Base-by-base conservation (phyloP, 2,888 invertebrate species). In the Stictocephala bisonia region DNA sequence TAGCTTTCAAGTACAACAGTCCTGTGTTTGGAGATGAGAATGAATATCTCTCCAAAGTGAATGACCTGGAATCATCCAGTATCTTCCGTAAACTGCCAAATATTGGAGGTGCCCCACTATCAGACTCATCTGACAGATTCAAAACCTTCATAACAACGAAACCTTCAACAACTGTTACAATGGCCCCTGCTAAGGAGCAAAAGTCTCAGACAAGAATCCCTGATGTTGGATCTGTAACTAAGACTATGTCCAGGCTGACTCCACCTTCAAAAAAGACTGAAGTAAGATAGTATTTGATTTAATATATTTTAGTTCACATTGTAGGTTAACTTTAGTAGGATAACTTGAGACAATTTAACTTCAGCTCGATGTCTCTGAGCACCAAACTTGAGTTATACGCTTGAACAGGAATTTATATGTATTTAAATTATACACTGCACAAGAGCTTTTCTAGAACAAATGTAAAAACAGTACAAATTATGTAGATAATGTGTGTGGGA, bases 91-190 rank as follows among this genome's bases (percentile, higher is more conserved):
- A 84, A 79, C 78, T 85, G 73, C 81, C 85, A 15, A 86, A 84
- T 77, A 82, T 85, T 2, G 84, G 85, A 6, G 85, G 85, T 35
- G 83, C 84, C 77, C 77, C 84, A 20, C 85, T 77, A 29, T 75
- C 77, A 1, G 77, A 77, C 31, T 71, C 41, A 13, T 44, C 41
- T 20, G 58, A 71, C 20, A 24, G 58, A 22, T 71, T 58, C 9
- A 67, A 67, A 24, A 72, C 51, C 6, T 66, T 67, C 22, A 35
- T 50, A 67, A 50, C 27, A 7, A 67, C 31, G 11, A 67, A 51
- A 69, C 51, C 48, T 20, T 56, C 69, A 0, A 29, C 15, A 20
- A 35, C 60, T 24, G 40, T 53, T 44, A 58, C 22, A 35, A 70
- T 73, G 76, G 74, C 73, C 35, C 75, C 69, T 68, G 76, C 26